Conservation (phyloP, 2,888 invertebrate genomes). For the Lithodes maja region DNA sequence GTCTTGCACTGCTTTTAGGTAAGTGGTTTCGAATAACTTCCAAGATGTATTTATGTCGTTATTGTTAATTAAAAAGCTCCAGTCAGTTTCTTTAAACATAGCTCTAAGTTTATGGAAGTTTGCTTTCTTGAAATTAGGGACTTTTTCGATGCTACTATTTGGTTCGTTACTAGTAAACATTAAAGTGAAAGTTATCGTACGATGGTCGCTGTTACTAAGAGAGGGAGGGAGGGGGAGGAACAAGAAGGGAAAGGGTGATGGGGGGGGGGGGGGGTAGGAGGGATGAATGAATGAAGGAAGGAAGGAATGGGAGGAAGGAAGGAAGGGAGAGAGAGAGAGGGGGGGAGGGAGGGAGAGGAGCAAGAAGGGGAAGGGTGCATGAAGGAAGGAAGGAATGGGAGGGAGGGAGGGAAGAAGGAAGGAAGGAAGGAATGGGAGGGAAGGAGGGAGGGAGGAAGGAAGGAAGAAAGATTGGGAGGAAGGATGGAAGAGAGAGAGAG, state of each 20-base stretch:
- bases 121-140: too few species aligned
- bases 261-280: conserved; percentile 16
- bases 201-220: too few species aligned
- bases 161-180: too few species aligned
- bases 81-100: too few species aligned
- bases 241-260: neutral
- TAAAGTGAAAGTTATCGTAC: too few species aligned
- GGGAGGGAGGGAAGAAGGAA: neutral
- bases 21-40: too few species aligned
- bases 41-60: too few species aligned
- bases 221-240: neutral
- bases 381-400: neutral
- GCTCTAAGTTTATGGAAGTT: too few species aligned
- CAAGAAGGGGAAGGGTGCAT: neutral
- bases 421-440: neutral
- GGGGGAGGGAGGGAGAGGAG: neutral
- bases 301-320: neutral
- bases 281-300: conserved; percentile 15
- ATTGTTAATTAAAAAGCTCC: too few species aligned
- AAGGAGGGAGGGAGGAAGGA: neutral
- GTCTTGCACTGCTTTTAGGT: too few species aligned
- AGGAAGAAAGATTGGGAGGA: neutral
- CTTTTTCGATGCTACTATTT: too few species aligned
- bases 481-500: neutral
- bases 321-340: conserved; percentile 3